Percentiles rank a stretch among this genome's conserved stretches.
Conservation (phyloP, 2,113 vertebrate genomes). For the Ovibos moschatus region DNA sequence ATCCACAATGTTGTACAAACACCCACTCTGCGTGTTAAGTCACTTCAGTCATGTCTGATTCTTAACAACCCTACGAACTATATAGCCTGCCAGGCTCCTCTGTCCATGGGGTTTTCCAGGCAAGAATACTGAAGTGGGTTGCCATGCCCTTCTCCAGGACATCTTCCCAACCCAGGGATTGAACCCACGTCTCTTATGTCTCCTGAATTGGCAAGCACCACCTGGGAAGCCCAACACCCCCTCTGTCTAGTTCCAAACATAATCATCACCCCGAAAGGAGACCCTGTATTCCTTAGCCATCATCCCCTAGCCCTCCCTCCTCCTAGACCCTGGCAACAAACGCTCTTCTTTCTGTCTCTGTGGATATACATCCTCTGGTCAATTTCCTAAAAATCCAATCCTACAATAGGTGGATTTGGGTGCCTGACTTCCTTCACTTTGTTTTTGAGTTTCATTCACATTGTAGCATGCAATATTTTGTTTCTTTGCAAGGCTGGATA, state of each 20-base stretch:
- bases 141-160: not conserved
- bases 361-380: no score
- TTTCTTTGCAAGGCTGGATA: not conserved
- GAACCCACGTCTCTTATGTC: not conserved
- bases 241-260: not conserved
- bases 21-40: not conserved
- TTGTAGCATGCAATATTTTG: rapidly evolving
- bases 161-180: not conserved
- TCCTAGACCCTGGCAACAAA: rapidly evolving
- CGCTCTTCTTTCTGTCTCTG: not conserved
- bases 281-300: rapidly evolving
- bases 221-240: not conserved
- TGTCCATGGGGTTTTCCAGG: not conserved
- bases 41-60: not conserved
- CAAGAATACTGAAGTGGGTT: not conserved
- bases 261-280: not conserved
- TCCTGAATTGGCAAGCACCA: not conserved
- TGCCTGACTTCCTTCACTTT: not conserved
- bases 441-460: not conserved
- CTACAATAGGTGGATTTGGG: rapidly evolving
- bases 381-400: not conserved
- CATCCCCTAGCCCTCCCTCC: not conserved
- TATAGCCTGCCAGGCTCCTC: not conserved
- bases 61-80: not conserved
- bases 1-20: no score